phyloP scores from a whole-genome alignment of 2,113 vertebrate genomes.

The Zootoca vivipara region DNA sequence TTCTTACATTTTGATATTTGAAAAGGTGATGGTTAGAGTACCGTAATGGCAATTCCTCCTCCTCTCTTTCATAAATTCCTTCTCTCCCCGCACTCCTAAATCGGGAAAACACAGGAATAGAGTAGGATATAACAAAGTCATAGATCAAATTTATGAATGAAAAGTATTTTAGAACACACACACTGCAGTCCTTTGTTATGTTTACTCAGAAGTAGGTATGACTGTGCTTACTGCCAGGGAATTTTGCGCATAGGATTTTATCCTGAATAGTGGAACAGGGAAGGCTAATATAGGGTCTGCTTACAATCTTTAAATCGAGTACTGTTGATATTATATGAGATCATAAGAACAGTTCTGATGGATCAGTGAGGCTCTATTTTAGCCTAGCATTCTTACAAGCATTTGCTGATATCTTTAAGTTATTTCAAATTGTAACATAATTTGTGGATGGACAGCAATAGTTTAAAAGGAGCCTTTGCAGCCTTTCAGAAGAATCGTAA shows the following conservation, averaged over 20 bases:
- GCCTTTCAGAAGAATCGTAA: not conserved
- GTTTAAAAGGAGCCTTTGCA: constrained; percentile 9
- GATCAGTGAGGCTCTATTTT: not conserved
- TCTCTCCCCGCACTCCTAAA: not conserved
- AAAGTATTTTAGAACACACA: not conserved
- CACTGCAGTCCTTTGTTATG: not conserved
- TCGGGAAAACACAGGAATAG: not conserved
- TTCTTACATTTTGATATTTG: no score
- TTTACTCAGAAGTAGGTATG: not conserved
- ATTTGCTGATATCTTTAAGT: not conserved
- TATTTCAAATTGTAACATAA: not conserved
- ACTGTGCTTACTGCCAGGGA: not conserved
- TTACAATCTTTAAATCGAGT: not conserved
- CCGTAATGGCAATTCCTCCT: not conserved
- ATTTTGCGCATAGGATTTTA: not conserved
- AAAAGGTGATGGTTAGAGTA: not conserved
- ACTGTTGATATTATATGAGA: not conserved
- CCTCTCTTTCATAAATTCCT: not conserved
- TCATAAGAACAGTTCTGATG: not conserved
- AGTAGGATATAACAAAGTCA: not conserved
- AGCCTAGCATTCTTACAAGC: not conserved
- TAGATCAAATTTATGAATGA: not conserved
- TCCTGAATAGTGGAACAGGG: not conserved
- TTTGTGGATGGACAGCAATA: not conserved
- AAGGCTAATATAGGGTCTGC: not conserved